Conservation (phyloP, 2,888 invertebrate species). For the Eilema caniola region DNA sequence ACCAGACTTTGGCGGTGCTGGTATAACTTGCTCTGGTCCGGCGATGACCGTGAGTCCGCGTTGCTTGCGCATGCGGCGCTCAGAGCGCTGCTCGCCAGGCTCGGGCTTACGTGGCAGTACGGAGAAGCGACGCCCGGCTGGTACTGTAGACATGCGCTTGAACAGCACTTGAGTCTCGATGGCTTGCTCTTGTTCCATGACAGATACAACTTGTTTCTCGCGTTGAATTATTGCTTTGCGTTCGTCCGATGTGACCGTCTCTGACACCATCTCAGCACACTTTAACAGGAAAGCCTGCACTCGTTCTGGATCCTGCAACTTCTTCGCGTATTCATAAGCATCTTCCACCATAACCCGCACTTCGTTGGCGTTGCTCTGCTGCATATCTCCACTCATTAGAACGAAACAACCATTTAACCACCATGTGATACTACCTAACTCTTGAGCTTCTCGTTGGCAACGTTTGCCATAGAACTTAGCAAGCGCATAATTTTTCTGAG, state of each 20-base stretch:
- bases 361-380: conserved; percentile 80
- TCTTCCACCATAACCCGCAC: conserved; percentile 79
- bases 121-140: conserved; percentile 73
- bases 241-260: conserved; percentile 72
- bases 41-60: conserved; percentile 77
- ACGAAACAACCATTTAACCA: conserved; percentile 81
- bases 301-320: conserved; percentile 74
- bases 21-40: conserved; percentile 69
- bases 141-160: conserved; percentile 78
- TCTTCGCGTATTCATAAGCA: conserved; percentile 77
- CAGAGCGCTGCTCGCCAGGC: conserved; percentile 55
- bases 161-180: conserved; percentile 75
- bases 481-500: conserved; percentile 80
- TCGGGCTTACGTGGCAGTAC: conserved; percentile 72
- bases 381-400: conserved; percentile 82
- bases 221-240: conserved; percentile 74
- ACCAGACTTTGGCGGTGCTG: conserved; percentile 66
- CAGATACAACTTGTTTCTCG: conserved; percentile 69
- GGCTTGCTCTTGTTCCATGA: conserved; percentile 71
- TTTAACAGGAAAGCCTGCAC: conserved; percentile 77
- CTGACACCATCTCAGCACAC: conserved; percentile 75
- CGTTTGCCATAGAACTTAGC: conserved; percentile 81
- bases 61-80: conserved; percentile 70
- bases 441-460: conserved; percentile 78
- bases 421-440: conserved; percentile 73